Evolutionary conservation across 2,888 invertebrate genomes (phyloP), one percentile per base, ranked within the genome.

Genomic region (Liodrosophila aerea): DNA sequence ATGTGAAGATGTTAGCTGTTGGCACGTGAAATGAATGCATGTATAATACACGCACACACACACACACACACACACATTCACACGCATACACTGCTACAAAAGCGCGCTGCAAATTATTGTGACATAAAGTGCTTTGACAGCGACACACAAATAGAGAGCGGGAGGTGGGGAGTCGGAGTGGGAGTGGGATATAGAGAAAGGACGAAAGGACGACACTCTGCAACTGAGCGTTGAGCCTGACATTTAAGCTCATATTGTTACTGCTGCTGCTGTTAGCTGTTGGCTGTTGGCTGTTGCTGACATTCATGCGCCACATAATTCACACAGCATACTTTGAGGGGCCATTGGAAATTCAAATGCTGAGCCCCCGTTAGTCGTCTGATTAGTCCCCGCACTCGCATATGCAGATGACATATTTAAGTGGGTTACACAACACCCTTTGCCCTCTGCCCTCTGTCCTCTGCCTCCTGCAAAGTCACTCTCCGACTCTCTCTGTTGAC

Each of bases 121-220:
- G 87, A 88, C 88, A 87, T 81, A 78, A 87, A 87, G 82, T 84
- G 76, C 77, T 84, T 73, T 87, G 87, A 88, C 87, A 87, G 85
- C 72, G 62, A 70, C 85, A 85, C 82, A 82, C 45, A 66, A 22
- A 51, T 51, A 44, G 41, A 34, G 60, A 54, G 58, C 49, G 34
- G 50, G 50, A 34, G 68, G 50, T 49, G 52, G 57, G 49, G 49
- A 37, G 45, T 34, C 53, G 16, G 29, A 27, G 31, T 37, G 36
- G 33, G 31, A 43, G 12, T 3, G 29, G 2, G 13, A 43, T 4
- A 12, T 7, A 12, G 12, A n/a, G 34, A n/a, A 34, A 12, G 7
- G 12, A 8, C 30, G 12, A n/a, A 11, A 12, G 9, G n/a, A n/a
- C n/a, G n/a, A 34, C 12, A 34, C 34, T 50, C 47, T 29, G 63